Base-by-base conservation (phyloP, 2,888 invertebrate species). In the Ditylenchus weischeri region DNA sequence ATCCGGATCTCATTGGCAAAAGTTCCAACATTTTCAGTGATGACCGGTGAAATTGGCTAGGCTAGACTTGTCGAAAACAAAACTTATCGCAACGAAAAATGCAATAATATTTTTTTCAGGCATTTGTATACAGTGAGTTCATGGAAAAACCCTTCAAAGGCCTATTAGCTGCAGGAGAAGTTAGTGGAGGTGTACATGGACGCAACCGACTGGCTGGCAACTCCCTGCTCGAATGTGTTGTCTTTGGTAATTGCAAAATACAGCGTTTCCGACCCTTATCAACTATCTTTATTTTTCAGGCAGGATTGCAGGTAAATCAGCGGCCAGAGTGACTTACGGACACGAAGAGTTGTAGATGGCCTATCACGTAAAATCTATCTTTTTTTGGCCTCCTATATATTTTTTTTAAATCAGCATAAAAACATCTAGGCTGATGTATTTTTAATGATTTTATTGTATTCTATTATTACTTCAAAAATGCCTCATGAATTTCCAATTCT, bases 181-280 rank as follows among this genome's bases (percentile, higher is more conserved):
- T 82, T 29, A 78, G 79, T n/a, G 82, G 83, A 7, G 83, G 83
- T 19, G 81, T 83, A 1, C 83, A 83, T 68, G 83, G 83, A 4
- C 72, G 75, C 21, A 83, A 83, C 64, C 75, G 83, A 19, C 74
- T 83, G 23, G 82, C 80, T 50, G 83, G 83, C 66, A 83, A 83
- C 70, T 83, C 83, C 1, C 76, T 83, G 29, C 68, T 83, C 54
- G 83, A 83, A 66, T 83, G 83, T 70, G 82, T 83, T 47, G 83
- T 83, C 18, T 83, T 80, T 70, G 83, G 43, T 43, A 43, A 29
- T 2, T 5, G 5, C 29, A 29, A 29, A 29, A 43, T 15, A 43
- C 8, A 43, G 15, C 43, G 2, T 43, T 43, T 43, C 43, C 2
- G 1, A 6, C 3, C 43, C 8, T 13, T 43, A 8, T 38, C 11